A percentile compares a stretch with the other conserved stretches of the same genome.
Evolutionary conservation across 1,140 invertebrate species (phyloP).

Genomic region (Philaenus spumarius): DNA sequence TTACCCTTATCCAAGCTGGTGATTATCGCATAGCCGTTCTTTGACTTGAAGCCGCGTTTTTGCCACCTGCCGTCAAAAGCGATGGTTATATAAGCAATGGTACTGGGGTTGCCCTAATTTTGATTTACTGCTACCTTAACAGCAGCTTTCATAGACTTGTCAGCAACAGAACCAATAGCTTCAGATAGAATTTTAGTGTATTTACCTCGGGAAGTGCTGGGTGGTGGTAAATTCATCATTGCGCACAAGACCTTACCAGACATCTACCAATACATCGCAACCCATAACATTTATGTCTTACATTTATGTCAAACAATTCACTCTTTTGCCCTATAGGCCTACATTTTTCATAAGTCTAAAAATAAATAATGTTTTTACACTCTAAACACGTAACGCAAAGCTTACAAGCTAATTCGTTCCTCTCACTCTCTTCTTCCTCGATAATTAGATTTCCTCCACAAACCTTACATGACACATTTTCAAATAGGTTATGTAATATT

Average conservation of each 20-base stretch:
- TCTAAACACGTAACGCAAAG: not conserved
- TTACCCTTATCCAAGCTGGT: conserved; percentile 26
- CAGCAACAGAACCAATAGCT: not conserved
- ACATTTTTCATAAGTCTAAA: not conserved
- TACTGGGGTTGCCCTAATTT: conserved; percentile 4
- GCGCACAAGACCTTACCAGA: conserved; percentile 4
- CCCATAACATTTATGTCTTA: conserved; percentile 2
- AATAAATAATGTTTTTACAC: no score
- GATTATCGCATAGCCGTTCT: conserved; percentile 22
- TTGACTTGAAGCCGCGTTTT: conserved; percentile 23
- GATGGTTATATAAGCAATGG: conserved; percentile 17
- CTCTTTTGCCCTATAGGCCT: no score
- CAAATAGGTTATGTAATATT: no score
- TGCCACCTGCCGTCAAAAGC: conserved; percentile 25
- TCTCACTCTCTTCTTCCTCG: not conserved
- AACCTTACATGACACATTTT: not conserved
- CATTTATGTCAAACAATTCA: not conserved
- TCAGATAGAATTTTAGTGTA: conserved; percentile 5
- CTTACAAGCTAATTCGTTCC: not conserved
- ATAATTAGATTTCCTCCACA: not conserved
- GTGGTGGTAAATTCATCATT: conserved; percentile 8
- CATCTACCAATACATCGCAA: conserved; percentile 11
- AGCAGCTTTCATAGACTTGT: conserved; percentile 15
- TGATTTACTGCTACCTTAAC: conserved; percentile 5
- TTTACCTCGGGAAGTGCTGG: conserved; percentile 4